Percentiles rank a stretch among this genome's conserved stretches.
These are phyloP conservation scores for Drosophila fulvimacula DNA, from an alignment of 2,888 invertebrate species.

Conservation along the genomic window DNA sequence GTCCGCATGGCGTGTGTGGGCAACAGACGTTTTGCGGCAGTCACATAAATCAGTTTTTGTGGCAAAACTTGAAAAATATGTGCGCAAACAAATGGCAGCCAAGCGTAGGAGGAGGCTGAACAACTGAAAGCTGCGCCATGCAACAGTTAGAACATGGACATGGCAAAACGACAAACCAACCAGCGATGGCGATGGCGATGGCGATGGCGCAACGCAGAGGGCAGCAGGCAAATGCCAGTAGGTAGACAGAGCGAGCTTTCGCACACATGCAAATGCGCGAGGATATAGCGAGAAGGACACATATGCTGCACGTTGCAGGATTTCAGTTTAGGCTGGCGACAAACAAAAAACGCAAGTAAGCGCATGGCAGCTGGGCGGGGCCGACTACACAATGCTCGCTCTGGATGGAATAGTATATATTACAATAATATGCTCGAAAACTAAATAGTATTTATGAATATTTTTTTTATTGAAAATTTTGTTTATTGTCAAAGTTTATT, in stretches of 20 bases:
- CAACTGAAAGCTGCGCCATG: slow-evolving; percentile 58
- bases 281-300: slow-evolving; percentile 47
- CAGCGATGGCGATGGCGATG: slow-evolving; percentile 11
- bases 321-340: slow-evolving; percentile 58
- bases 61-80: slow-evolving; percentile 80
- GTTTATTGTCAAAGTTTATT: too few relatives aligned
- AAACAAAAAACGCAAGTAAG: slow-evolving; percentile 11
- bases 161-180: slow-evolving; percentile 14
- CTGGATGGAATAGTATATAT: neutral
- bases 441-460: too few relatives aligned
- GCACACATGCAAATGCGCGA: slow-evolving; percentile 64
- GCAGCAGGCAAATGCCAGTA: slow-evolving; percentile 2
- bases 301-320: slow-evolving; percentile 66
- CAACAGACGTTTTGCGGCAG: slow-evolving; percentile 62
- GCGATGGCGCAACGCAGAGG: slow-evolving; percentile 3
- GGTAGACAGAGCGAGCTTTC: slow-evolving; percentile 10
- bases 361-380: neutral
- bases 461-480: too few relatives aligned
- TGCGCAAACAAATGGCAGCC: slow-evolving; percentile 75
- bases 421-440: too few relatives aligned
- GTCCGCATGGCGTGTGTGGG: slow-evolving; percentile 14
- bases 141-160: slow-evolving; percentile 68
- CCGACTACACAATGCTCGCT: neutral
- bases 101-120: slow-evolving; percentile 35
- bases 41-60: slow-evolving; percentile 77